phyloP scores from a whole-genome alignment of 1,140 invertebrate genomes.

The Drusus annulatus region DNA sequence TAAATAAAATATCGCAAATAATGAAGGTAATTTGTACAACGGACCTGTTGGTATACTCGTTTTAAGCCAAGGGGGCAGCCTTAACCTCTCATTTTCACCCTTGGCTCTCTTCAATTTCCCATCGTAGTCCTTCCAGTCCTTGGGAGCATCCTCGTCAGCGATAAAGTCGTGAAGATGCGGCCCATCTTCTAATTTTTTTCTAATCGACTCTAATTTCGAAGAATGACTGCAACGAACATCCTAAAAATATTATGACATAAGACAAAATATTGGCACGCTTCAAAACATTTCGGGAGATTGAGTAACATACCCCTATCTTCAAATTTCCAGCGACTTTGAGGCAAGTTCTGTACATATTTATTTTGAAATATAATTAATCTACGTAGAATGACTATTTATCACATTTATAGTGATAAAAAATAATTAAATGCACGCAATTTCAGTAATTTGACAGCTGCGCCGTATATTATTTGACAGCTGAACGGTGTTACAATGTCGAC shows the following conservation, averaged over 20 bases:
- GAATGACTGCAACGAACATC: slow-evolving; percentile 40
- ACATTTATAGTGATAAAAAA: no score
- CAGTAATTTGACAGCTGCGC: no score
- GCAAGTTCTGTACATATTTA: slow-evolving; percentile 39
- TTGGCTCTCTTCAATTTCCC: slow-evolving; percentile 89
- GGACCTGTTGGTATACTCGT: slow-evolving; percentile 92
- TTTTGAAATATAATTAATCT: not conserved
- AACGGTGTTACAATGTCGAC: no score
- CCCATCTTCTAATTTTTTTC: slow-evolving; percentile 75
- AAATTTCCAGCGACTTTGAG: slow-evolving; percentile 11
- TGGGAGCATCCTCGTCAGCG: slow-evolving; percentile 71
- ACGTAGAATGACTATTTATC: no score
- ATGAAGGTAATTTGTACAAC: slow-evolving; percentile 58
- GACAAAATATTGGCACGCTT: slow-evolving; percentile 1
- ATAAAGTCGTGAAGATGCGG: slow-evolving; percentile 79
- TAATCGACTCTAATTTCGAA: slow-evolving; percentile 69
- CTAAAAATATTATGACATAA: slow-evolving; percentile 26
- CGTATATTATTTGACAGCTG: no score
- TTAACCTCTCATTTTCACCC: slow-evolving; percentile 84
- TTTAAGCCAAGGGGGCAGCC: slow-evolving; percentile 97
- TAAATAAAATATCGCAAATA: not conserved
- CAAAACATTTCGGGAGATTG: not conserved
- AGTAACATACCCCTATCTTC: slow-evolving; percentile 35
- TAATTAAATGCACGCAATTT: no score
- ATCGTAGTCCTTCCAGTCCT: slow-evolving; percentile 78